phyloP scores from a whole-genome alignment of 2,888 invertebrate genomes.

The Gisinianus flammeolus region DNA sequence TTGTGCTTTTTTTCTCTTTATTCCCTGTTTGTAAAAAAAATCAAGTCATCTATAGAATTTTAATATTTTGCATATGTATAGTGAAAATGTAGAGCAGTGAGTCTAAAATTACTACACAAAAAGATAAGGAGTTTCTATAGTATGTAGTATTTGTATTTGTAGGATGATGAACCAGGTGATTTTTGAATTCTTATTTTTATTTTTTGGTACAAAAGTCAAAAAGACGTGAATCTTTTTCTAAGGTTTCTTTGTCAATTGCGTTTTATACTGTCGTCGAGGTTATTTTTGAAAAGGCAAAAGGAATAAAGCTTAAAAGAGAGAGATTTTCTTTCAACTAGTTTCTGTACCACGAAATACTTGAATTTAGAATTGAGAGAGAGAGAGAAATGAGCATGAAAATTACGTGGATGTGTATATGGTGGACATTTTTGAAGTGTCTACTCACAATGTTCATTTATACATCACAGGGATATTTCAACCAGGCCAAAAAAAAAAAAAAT shows the following conservation, averaged over 20 bases:
- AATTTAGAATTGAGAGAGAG: background rate
- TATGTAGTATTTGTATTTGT: background rate
- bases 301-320: background rate
- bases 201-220: background rate
- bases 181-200: background rate
- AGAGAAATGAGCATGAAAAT: background rate
- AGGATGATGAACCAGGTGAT: background rate
- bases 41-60: no score
- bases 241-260: background rate
- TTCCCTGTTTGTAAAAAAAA: no score
- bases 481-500: no score
- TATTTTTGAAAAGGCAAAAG: background rate
- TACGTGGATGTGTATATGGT: background rate
- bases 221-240: conserved; percentile 2
- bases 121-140: no score
- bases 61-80: background rate
- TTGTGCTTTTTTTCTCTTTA: no score
- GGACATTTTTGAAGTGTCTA: background rate
- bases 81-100: no score
- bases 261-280: background rate
- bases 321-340: background rate
- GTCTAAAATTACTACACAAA: no score
- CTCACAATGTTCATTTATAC: background rate
- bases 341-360: background rate
- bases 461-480: no score